These are phyloP conservation scores for Catharus ustulatus DNA, from an alignment of 2,797 vertebrate genomes.

Conservation along the genomic window DNA sequence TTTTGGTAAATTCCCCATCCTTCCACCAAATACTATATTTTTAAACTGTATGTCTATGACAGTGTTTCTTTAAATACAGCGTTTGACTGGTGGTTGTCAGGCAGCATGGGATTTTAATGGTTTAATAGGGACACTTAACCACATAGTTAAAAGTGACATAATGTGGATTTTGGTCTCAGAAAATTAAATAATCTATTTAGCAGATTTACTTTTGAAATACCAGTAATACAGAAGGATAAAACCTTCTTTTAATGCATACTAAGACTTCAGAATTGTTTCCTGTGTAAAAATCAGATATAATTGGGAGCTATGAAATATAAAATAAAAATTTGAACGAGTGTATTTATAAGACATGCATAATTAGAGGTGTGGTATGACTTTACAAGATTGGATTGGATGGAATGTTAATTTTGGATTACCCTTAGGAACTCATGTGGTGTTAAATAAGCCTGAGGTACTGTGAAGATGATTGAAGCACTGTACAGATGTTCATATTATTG, in stretches of 20 bases:
- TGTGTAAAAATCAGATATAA: background rate
- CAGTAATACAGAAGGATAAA: background rate
- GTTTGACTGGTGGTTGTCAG: background rate
- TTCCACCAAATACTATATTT: background rate
- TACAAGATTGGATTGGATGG: background rate
- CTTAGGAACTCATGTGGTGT: background rate
- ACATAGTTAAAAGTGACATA: background rate
- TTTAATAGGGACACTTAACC: background rate
- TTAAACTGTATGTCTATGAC: background rate
- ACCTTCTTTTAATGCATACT: background rate
- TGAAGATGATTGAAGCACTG: background rate
- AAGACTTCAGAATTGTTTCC: background rate
- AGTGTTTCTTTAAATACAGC: background rate
- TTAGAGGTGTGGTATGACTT: background rate
- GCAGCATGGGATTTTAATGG: background rate
- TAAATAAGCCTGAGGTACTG: background rate
- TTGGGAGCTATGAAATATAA: background rate
- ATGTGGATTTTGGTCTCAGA: background rate
- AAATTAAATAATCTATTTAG: background rate
- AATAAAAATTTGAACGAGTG: background rate
- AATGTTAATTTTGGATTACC: background rate
- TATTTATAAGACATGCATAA: background rate
- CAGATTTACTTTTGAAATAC: background rate
- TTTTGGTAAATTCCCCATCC: background rate
- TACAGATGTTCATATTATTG: background rate